Conservation (phyloP, 2,797 vertebrate species). For the Xenops minutus region DNA sequence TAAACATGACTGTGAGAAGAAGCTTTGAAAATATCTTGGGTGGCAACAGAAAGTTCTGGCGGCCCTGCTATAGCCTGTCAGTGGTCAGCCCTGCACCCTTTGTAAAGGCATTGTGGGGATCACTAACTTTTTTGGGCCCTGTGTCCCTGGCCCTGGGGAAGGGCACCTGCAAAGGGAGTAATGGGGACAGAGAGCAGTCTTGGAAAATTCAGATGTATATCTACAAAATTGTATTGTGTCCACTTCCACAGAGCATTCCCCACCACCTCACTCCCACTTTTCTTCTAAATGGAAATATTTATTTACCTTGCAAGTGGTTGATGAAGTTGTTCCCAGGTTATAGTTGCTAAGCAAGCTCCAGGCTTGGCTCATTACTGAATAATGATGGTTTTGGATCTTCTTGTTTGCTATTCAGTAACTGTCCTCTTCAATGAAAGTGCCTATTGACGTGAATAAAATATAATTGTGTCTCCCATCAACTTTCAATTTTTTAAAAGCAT, state of each 20-base stretch:
- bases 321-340: background rate
- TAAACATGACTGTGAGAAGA: background rate
- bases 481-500: constrained; percentile 8
- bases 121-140: background rate
- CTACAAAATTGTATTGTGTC: background rate
- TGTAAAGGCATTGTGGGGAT: accelerated
- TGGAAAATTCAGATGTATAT: background rate
- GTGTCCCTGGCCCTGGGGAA: background rate
- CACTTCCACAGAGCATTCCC: background rate
- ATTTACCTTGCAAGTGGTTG: background rate
- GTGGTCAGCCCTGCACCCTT: background rate
- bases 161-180: background rate
- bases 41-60: background rate
- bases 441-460: constrained; percentile 29
- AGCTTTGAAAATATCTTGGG: background rate
- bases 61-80: background rate
- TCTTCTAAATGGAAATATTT: background rate
- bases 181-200: background rate
- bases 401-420: constrained; percentile 32
- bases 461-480: background rate
- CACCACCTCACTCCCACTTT: background rate
- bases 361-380: background rate
- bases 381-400: constrained; percentile 23
- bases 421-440: constrained; percentile 15
- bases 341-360: background rate